A percentile compares a stretch with the other conserved stretches of the same genome.
Evolutionary conservation across 2,113 vertebrate species (phyloP).

Genomic region (Mastomys natalensis): DNA sequence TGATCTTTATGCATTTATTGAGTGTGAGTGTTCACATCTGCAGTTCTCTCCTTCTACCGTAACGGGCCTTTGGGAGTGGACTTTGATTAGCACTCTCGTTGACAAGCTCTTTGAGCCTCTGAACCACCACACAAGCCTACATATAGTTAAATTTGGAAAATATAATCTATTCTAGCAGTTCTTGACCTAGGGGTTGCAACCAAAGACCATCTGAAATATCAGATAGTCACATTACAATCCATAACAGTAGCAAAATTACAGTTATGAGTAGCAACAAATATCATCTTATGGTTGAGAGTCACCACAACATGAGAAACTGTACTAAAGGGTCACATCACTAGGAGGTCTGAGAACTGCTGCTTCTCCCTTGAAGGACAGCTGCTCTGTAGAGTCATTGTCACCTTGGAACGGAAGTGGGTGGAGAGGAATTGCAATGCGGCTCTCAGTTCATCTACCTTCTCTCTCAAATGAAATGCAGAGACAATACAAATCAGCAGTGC

Average conservation of each 20-base stretch:
- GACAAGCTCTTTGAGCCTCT: neutral
- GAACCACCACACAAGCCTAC: neutral
- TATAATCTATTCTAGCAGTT: neutral
- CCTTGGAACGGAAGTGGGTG: neutral
- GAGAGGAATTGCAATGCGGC: neutral
- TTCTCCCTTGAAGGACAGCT: neutral
- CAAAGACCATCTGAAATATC: neutral
- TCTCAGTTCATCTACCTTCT: neutral
- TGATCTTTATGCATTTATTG: neutral
- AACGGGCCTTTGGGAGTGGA: too few relatives aligned
- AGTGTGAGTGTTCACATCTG: neutral
- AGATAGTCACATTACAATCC: neutral
- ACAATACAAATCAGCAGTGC: rapidly evolving
- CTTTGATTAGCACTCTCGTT: neutral
- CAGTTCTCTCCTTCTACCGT: neutral
- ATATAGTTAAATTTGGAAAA: neutral
- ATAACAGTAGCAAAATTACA: neutral
- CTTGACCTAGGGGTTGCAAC: neutral
- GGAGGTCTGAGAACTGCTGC: too few relatives aligned
- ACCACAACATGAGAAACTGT: too few relatives aligned
- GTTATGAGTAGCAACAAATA: neutral
- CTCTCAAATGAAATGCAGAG: neutral
- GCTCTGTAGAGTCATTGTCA: neutral
- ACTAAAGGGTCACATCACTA: too few relatives aligned
- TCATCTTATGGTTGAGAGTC: neutral